phyloP scores from a whole-genome alignment of 2,888 invertebrate genomes.

The Polietes domitor region DNA sequence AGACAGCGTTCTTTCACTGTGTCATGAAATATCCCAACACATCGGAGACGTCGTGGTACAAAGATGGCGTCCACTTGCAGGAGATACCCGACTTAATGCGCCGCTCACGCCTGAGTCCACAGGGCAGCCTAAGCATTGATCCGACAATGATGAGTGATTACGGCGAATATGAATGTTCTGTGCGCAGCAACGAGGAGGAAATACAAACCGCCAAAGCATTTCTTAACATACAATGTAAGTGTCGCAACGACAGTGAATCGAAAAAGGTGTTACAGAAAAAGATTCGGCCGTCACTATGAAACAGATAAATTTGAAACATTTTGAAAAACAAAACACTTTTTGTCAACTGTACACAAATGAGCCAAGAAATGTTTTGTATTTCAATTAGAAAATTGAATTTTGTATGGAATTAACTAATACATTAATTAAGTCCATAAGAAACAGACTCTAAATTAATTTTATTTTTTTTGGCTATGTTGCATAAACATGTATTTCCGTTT shows the following conservation, averaged over 20 bases:
- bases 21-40: conserved; percentile 87
- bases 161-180: conserved; percentile 93
- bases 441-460: too few species aligned
- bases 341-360: too few species aligned
- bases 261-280: neutral
- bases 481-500: too few species aligned
- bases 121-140: conserved; percentile 91
- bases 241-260: neutral
- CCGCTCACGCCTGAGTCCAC: conserved; percentile 85
- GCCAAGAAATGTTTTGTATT: too few species aligned
- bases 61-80: conserved; percentile 85
- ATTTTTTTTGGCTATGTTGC: too few species aligned
- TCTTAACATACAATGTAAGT: conserved; percentile 96
- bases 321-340: too few species aligned
- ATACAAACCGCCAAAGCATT: conserved; percentile 91
- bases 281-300: too few species aligned
- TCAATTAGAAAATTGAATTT: too few species aligned
- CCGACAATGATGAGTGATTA: conserved; percentile 91
- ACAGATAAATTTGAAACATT: too few species aligned
- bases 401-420: too few species aligned
- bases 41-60: conserved; percentile 84
- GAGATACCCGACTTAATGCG: conserved; percentile 84
- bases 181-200: conserved; percentile 87
- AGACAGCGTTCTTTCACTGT: conserved; percentile 91
- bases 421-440: too few species aligned